Percentiles rank a stretch among this genome's conserved stretches.
phyloP scores from a whole-genome alignment of 2,797 vertebrate species.

The Botia kubotai region DNA sequence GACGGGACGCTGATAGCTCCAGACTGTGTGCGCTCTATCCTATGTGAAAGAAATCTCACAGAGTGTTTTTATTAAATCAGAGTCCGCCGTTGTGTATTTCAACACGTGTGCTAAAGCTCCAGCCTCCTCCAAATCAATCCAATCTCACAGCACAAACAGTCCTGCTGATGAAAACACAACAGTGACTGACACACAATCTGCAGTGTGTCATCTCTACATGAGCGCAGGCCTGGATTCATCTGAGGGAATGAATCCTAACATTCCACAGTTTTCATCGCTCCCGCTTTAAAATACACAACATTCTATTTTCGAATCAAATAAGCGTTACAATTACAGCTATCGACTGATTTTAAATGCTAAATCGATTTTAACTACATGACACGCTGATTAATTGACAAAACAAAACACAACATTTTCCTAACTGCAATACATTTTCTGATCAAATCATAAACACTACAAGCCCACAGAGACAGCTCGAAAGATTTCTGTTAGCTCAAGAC shows the following conservation, averaged over 20 bases:
- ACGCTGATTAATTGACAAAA: no score
- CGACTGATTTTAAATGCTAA: no score
- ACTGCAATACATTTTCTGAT: neutral
- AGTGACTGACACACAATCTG: constrained; percentile 56
- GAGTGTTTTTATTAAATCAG: constrained; percentile 30
- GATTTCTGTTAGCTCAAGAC: neutral
- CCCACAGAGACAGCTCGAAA: neutral
- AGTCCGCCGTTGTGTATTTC: constrained; percentile 32
- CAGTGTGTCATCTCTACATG: constrained; percentile 43
- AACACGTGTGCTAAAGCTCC: constrained; percentile 9
- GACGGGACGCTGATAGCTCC: constrained; percentile 13
- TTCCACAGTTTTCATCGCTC: constrained; percentile 28
- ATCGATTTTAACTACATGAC: no score
- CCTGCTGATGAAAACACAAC: constrained; percentile 37
- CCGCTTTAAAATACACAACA: constrained; percentile 10
- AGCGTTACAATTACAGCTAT: neutral
- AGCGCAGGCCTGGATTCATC: constrained; percentile 2
- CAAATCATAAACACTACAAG: neutral
- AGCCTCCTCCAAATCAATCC: constrained; percentile 42
- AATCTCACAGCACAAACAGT: constrained; percentile 27
- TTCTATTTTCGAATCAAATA: neutral
- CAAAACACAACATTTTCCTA: no score
- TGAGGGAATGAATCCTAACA: constrained; percentile 39
- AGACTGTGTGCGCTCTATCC: constrained; percentile 20
- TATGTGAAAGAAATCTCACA: constrained; percentile 34